Evolutionary conservation across 2,113 vertebrate species (phyloP).

Genomic region (Archocentrus centrarchus): DNA sequence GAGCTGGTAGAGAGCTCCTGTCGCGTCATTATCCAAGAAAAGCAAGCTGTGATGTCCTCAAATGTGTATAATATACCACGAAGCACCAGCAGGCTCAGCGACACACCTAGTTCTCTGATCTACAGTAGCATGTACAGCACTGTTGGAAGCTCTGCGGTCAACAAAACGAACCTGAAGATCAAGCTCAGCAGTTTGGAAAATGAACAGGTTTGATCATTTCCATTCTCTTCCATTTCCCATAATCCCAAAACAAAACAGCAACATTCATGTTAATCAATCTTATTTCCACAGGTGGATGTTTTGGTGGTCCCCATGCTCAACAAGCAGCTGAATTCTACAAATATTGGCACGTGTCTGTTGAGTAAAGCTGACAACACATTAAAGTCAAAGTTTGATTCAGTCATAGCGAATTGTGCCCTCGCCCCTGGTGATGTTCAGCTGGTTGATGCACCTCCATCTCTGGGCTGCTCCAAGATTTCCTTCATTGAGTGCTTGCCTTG

Average conservation of each 20-base stretch:
- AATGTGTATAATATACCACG: neutral
- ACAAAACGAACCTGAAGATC: conserved; percentile 26
- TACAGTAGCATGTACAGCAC: neutral
- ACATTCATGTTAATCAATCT: neutral
- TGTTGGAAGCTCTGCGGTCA: neutral
- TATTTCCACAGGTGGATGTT: conserved; percentile 61
- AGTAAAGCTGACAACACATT: conserved; percentile 48
- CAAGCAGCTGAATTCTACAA: conserved; percentile 45
- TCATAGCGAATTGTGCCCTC: neutral
- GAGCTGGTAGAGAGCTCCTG: conserved; percentile 48
- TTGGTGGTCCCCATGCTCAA: conserved; percentile 68
- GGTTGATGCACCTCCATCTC: conserved; percentile 36
- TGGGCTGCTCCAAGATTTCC: conserved; percentile 66
- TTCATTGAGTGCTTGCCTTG: conserved; percentile 72
- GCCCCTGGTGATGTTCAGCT: conserved; percentile 62
- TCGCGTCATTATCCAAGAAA: conserved; percentile 48
- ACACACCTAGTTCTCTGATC: no score
- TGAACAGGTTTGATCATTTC: neutral
- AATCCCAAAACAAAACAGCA: neutral
- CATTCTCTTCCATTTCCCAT: neutral
- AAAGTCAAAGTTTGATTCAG: conserved; percentile 26
- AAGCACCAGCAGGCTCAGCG: neutral
- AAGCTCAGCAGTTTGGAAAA: no score
- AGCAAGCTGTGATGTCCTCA: neutral
- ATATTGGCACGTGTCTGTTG: conserved; percentile 50